Evolutionary conservation across 1,140 invertebrate genomes (phyloP), one percentile per base, ranked within the genome.

Genomic region (Lepidurus arcticus): DNA sequence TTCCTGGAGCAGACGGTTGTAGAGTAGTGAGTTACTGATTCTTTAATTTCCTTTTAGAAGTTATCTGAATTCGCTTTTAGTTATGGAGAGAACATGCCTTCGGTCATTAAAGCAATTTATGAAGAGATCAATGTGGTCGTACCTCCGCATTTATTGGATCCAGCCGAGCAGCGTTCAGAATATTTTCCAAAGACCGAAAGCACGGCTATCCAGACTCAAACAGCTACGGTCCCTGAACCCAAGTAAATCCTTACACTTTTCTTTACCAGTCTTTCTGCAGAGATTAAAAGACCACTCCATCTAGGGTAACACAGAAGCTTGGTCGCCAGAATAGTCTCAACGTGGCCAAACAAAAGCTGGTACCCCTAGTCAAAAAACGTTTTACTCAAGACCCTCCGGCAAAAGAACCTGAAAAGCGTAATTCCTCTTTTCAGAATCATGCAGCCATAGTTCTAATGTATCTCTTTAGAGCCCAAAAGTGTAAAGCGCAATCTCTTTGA

Each of bases 291-390:
- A 11, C 6, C 1, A 65, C n/a, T 65, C 7, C n/a, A 21, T 34
- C 13, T 65, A 65, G 53, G 21, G 53, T 21, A 21, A 65, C 8
- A 16, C 53, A 65, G 2, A 65, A 65, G 1, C 53, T 65, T 1
- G 53, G 53, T 65, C 53, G 53, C 9, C 53, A 65, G 16, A 65
- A 65, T 16, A 65, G 53, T 65, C 53, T 65, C n/a, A 21, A 65
- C 53, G 16, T 65, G 53, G n/a, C 53, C 53, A 65, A 65, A 65
- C 53, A 65, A 21, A 65, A 65, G 53, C 53, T 65, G 6, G 53
- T 65, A n/a, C 53, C 53, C 21, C 53, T 65, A 65, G 53, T 65
- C 53, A 65, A 13, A 16, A 65, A 65, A 21, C 53, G 53, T 0
- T 7, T 16, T 9, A n/a, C 53, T 7, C 6, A 7, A 13, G 53